Evolutionary conservation across 2,797 vertebrate genomes (phyloP).

Genomic region (Percopsis omiscomaycus): DNA sequence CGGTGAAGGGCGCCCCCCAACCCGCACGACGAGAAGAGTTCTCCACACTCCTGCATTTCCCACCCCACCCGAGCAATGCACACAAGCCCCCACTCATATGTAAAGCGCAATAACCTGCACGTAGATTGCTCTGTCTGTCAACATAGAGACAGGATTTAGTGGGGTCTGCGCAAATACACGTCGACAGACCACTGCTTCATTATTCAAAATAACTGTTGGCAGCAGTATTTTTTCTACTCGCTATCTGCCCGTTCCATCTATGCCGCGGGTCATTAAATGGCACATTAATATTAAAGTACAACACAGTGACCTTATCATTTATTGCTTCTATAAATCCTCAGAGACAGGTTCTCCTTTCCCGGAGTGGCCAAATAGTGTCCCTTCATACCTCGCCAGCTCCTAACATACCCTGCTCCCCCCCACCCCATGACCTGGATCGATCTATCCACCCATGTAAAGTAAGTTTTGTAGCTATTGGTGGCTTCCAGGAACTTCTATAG

Average conservation of each 20-base stretch:
- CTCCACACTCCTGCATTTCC: too few species aligned
- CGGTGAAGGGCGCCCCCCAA: constrained; percentile 49
- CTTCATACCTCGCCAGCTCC: constrained; percentile 29
- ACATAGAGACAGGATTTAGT: neutral
- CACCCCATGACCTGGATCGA: constrained; percentile 38
- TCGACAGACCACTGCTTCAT: constrained; percentile 18
- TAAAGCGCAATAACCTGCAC: neutral
- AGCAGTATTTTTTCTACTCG: constrained; percentile 45
- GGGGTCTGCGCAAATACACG: constrained; percentile 11
- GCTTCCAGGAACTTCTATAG: too few species aligned
- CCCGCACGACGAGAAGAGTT: neutral
- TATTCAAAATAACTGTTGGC: constrained; percentile 46
- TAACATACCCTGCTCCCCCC: constrained; percentile 28
- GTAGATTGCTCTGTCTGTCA: neutral
- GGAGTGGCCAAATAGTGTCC: constrained; percentile 57
- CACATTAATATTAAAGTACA: constrained; percentile 77
- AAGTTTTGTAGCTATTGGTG: too few species aligned
- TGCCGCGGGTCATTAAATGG: constrained; percentile 68
- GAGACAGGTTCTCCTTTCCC: constrained; percentile 54
- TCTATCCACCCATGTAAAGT: constrained; percentile 42
- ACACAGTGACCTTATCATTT: constrained; percentile 78
- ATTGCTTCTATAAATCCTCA: constrained; percentile 69
- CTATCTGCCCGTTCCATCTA: constrained; percentile 61
- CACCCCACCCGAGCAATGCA: neutral
- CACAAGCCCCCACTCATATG: neutral